Evolutionary conservation across 2,797 vertebrate genomes (phyloP), one percentile per base, ranked within the genome.

Genomic region (Scarus forsteni): DNA sequence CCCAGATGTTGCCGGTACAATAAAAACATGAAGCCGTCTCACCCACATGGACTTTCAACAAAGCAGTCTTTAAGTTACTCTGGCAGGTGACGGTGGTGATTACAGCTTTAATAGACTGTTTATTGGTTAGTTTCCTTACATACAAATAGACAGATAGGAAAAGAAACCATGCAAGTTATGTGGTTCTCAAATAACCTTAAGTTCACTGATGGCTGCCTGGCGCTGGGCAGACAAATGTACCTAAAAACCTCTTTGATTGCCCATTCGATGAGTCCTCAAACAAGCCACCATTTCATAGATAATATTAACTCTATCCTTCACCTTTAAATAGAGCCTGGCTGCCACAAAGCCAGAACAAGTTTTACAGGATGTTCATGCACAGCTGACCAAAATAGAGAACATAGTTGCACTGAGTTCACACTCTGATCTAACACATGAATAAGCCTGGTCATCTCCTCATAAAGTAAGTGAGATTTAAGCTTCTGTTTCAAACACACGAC

Each of bases 1-100:
- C 81, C 80, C 89, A 92, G 90, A 94, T 92, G 92, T 91, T 80
- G 79, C 80, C n/a, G 51, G 51, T 76, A 84, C 69, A 85, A 91
- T 85, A 89, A 85, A 89, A 90, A 85, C 63, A 81, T 18, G 13
- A 53, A 77, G 77, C 73, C 69, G 81, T 84, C 56, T 56, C 75
- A 82, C 79, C 51, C 48, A 60, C 48, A 38, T 65, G 63, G 46
- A 52, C 44, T 36, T 86, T 84, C 70, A 60, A 74, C 48, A 40
- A 85, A 67, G 40, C 66, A 66, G 19, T 70, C 51, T 50, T 57
- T 63, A 50, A 68, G 18, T 67, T 27, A 27, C 46, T 70, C 58
- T 36, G 68, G 69, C 61, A 89, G 67, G 77, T 80, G 63, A 86
- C 55, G 62, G 57, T 56, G 46, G 71, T 70, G 49, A 68, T 59